Conservation (phyloP, 2,888 invertebrate genomes). For the Fissipunctia ypsillon region DNA sequence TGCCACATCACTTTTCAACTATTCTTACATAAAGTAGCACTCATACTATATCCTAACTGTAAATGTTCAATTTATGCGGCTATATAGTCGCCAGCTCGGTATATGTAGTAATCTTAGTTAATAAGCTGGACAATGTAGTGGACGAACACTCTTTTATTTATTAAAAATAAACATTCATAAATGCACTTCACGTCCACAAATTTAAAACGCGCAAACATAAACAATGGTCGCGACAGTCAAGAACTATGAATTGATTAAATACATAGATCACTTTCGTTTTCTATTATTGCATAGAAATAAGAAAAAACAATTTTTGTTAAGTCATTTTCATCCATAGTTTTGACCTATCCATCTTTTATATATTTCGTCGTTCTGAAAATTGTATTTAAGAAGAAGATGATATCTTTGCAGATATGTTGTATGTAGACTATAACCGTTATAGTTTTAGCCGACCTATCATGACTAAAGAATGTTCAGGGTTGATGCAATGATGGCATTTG, state of each 20-base stretch:
- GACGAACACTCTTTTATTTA: background rate
- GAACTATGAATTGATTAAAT: conserved; percentile 12
- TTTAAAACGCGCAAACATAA: conserved; percentile 6
- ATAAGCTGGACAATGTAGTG: background rate
- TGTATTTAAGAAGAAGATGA: background rate
- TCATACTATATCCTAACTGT: background rate
- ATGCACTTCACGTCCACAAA: conserved; percentile 3
- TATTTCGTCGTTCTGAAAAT: background rate
- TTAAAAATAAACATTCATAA: background rate
- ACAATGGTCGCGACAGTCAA: background rate
- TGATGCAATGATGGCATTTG: background rate
- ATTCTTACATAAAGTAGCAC: background rate
- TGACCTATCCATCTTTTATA: background rate
- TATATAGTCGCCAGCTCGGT: background rate
- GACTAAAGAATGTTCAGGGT: background rate
- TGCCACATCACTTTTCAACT: background rate
- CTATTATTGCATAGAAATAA: background rate
- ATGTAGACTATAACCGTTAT: background rate
- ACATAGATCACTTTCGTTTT: background rate
- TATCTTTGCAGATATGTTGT: background rate
- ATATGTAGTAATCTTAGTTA: background rate
- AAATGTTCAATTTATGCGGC: background rate
- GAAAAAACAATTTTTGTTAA: background rate
- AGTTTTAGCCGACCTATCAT: no score
- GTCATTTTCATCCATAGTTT: background rate